Base-by-base conservation (phyloP, 2,888 invertebrate genomes). In the Therioaphis trifolii region DNA sequence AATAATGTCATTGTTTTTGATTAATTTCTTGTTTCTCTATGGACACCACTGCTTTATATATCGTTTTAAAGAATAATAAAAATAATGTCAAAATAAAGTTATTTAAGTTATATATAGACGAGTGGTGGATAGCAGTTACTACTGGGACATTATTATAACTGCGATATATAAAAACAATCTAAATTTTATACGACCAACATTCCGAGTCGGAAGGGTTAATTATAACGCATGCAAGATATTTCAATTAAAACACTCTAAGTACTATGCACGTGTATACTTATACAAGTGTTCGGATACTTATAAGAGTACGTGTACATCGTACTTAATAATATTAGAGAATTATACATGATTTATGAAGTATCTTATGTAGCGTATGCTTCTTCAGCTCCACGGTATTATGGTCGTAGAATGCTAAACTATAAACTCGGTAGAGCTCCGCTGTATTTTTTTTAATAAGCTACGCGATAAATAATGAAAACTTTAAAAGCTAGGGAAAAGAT, bases 381-480 rank as follows among this genome's bases (percentile, higher is more conserved):
- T 35, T 35, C 7, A 68, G 68, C 40, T 68, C 14, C 15, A 15
- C 15, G 21, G 24, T 69, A 69, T 24, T 43, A 21, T 9, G 43
- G 43, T 43, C 15, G 35, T 35, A n/a, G 35, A 7, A 35, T 35
- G 35, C n/a, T n/a, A 35, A 35, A 35, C 35, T 5, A 35, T 5
- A 35, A 35, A 35, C n/a, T n/a, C 35, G 35, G 7, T 35, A 35
- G 35, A 35, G 7, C 35, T 35, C 7, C 7, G 7, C 35, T 35
- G 35, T 35, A 35, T 58, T 21, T 21, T 55, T 40, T 74, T 55
- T n/a, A 76, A 61, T 61, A 76, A 61, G 49, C 27, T 18, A 43
- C 24, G n/a, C 75, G 27, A 61, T 76, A 76, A 61, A 76, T 61
- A 61, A 76, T 76, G 46, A 61, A 76, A 76, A 46, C 43, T 76